Evolutionary conservation across 2,888 invertebrate genomes (phyloP).

Genomic region (Standfussiana lucernea): DNA sequence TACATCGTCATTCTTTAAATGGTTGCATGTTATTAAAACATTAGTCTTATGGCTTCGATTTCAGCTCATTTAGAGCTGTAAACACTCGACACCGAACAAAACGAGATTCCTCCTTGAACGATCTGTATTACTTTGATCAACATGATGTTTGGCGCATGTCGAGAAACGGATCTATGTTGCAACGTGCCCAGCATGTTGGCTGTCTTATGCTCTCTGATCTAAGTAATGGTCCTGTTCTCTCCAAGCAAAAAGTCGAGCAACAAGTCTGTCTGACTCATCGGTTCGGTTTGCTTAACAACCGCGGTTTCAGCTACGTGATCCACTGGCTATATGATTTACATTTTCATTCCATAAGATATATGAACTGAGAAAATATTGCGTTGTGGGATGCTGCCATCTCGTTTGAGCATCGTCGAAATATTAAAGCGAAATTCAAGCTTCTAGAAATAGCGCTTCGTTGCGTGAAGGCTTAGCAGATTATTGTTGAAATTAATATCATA

Average conservation of each 20-base stretch:
- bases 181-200: conserved; percentile 58
- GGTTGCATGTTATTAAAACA: conserved; percentile 49
- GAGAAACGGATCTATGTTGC: conserved; percentile 58
- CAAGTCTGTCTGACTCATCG: conserved; percentile 75
- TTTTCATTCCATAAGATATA: conserved; percentile 62
- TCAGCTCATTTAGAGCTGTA: conserved; percentile 42
- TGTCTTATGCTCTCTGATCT: conserved; percentile 61
- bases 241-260: conserved; percentile 73
- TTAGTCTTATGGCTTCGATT: conserved; percentile 36
- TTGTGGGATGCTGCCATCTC: conserved; percentile 55
- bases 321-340: conserved; percentile 65
- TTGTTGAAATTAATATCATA: conserved; percentile 44
- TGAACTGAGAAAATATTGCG: conserved; percentile 58
- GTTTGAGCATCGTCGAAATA: conserved; percentile 48
- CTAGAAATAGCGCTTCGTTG: conserved; percentile 42
- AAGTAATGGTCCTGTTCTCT: conserved; percentile 70
- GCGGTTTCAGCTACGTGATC: conserved; percentile 69
- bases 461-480: conserved; percentile 36
- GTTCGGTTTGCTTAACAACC: conserved; percentile 67
- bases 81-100: conserved; percentile 38
- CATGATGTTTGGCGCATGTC: conserved; percentile 58
- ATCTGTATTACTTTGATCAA: conserved; percentile 48
- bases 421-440: conserved; percentile 53
- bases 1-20: conserved; percentile 43
- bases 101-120: conserved; percentile 20